Evolutionary conservation across 92 coral and sea anemone species (phyloP).

Genomic region (Desmophyllum pertusum): DNA sequence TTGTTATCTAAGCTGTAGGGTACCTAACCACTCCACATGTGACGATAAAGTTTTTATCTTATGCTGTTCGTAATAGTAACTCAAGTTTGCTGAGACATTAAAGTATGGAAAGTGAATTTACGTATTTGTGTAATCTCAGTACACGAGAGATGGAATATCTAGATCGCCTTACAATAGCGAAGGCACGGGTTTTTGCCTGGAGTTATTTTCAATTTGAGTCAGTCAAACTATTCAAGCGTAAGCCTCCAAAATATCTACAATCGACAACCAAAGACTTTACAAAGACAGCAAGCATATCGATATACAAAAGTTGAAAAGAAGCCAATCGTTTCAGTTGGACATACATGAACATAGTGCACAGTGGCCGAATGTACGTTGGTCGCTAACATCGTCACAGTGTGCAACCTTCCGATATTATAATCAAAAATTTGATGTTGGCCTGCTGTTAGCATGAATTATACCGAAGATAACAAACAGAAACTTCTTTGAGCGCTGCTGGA

Average conservation of each 20-base stretch:
- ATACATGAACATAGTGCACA: not conserved
- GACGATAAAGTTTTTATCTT: not conserved
- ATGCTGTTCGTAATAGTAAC: not conserved
- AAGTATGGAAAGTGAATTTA: not conserved
- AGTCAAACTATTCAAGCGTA: not conserved
- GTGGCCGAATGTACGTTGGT: not conserved
- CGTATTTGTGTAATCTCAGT: not conserved
- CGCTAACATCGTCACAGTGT: not conserved
- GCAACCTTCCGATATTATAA: not conserved
- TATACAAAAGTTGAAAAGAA: not conserved
- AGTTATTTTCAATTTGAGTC: not conserved
- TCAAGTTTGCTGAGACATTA: not conserved
- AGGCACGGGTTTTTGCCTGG: not conserved
- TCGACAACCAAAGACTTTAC: not conserved
- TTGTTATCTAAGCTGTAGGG: constrained; percentile 12
- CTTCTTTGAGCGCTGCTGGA: not conserved
- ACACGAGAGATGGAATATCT: not conserved
- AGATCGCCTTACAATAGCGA: no score
- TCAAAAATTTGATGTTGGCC: not conserved
- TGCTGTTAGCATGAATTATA: not conserved
- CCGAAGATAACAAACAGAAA: no score
- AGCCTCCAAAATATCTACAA: not conserved
- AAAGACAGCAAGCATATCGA: not conserved
- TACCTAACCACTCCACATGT: not conserved
- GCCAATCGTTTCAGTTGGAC: no score